These are phyloP conservation scores for Pogonomyrmex barbatus DNA, from an alignment of 1,140 invertebrate genomes.

Conservation along the genomic window DNA sequence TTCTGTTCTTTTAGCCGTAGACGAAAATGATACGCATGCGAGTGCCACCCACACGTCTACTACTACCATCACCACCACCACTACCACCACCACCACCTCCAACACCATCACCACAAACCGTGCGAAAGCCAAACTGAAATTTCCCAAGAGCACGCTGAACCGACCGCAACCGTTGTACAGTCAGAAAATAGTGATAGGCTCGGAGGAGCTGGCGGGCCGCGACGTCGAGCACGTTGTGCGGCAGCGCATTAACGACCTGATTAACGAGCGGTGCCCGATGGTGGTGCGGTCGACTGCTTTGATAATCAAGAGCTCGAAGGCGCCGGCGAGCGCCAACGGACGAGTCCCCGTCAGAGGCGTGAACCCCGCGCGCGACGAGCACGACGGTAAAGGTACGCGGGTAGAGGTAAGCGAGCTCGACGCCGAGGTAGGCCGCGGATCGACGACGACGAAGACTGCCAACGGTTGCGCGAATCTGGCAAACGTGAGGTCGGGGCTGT, in stretches of 20 bases:
- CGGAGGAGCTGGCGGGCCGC: slow-evolving; percentile 82
- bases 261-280: slow-evolving; percentile 81
- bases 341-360: slow-evolving; percentile 15
- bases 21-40: slow-evolving; percentile 86
- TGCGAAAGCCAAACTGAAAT: slow-evolving; percentile 83
- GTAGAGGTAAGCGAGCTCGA: slow-evolving; percentile 70
- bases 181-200: slow-evolving; percentile 85
- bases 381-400: slow-evolving; percentile 64
- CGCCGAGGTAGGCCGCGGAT: slow-evolving; percentile 36
- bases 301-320: slow-evolving; percentile 83
- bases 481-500: slow-evolving; percentile 11
- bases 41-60: slow-evolving; percentile 81
- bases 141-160: slow-evolving; percentile 83
- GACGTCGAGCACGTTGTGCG: slow-evolving; percentile 83
- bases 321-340: slow-evolving; percentile 64
- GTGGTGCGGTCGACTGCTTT: slow-evolving; percentile 84
- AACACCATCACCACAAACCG: slow-evolving; percentile 81
- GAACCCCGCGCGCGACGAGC: slow-evolving; percentile 33
- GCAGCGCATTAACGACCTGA: slow-evolving; percentile 81
- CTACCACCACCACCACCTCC: slow-evolving; percentile 75
- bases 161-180: slow-evolving; percentile 83
- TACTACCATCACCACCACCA: slow-evolving; percentile 74
- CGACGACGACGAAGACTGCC: slow-evolving; percentile 45
- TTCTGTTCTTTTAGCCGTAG: slow-evolving; percentile 86
- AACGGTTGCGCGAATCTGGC: slow-evolving; percentile 58